phyloP scores from a whole-genome alignment of 2,113 vertebrate genomes.

The Anser brachyrhynchus region DNA sequence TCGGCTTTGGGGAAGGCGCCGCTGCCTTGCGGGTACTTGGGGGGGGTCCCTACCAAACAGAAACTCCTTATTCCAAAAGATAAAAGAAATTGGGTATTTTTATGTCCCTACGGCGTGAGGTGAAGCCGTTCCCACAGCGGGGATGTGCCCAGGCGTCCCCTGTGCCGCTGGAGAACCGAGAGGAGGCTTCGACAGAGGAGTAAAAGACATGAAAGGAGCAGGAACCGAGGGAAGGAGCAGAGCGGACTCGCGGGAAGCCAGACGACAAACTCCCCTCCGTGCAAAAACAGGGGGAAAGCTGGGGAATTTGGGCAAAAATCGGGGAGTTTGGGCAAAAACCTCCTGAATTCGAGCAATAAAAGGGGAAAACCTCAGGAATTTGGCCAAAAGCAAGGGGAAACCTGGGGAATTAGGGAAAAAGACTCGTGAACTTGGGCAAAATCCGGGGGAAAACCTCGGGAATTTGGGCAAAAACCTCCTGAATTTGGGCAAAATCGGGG shows the following conservation, averaged over 20 bases:
- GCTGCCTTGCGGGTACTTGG: fast-evolving
- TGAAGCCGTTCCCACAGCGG: no score
- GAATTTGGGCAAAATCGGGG: no score
- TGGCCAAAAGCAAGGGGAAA: neutral
- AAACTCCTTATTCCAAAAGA: neutral
- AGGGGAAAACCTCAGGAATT: no score
- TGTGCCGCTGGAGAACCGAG: neutral
- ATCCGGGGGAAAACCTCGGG: no score
- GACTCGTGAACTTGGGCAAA: no score
- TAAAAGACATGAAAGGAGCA: fast-evolving
- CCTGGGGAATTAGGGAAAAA: no score
- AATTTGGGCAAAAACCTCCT: no score
- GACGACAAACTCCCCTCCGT: no score
- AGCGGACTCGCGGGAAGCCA: neutral
- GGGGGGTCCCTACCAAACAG: neutral
- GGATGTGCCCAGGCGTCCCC: no score
- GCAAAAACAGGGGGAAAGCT: neutral
- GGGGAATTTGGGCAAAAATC: neutral
- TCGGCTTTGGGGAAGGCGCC: fast-evolving
- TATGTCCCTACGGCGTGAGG: neutral
- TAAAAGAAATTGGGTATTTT: neutral
- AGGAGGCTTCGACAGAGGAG: fast-evolving
- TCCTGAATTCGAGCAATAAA: no score
- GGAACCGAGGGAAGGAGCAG: neutral
- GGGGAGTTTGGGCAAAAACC: no score